Conservation (phyloP, 2,888 invertebrate genomes). For the Apamea monoglypha region DNA sequence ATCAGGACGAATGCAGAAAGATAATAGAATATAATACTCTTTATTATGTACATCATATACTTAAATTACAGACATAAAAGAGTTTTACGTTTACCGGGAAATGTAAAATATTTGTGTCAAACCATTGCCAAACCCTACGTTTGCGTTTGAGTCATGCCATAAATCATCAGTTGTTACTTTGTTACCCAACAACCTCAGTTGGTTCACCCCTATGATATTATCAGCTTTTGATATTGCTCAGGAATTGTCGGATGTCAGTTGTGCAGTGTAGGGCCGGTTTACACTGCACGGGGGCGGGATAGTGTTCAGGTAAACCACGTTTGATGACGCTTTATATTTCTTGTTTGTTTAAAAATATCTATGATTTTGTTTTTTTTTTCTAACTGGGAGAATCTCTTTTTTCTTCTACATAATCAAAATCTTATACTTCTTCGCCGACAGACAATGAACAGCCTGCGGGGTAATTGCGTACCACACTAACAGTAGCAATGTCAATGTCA, state of each 20-base stretch:
- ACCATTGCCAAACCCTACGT: neutral
- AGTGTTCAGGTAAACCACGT: neutral
- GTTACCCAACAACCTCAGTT: constrained; percentile 34
- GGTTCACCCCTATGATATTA: constrained; percentile 57
- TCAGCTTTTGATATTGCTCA: constrained; percentile 62
- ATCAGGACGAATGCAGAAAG: neutral
- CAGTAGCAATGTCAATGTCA: too few relatives aligned
- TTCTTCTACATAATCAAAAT: neutral
- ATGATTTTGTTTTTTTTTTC: neutral
- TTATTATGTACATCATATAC: too few relatives aligned
- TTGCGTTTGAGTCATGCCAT: constrained; percentile 14
- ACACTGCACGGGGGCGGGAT: neutral
- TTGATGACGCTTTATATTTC: neutral
- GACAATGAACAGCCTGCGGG: neutral
- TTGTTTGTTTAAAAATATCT: neutral
- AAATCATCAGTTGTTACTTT: constrained; percentile 45
- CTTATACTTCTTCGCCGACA: neutral
- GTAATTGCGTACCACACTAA: too few relatives aligned
- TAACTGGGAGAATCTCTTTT: neutral
- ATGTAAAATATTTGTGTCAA: constrained; percentile 28
- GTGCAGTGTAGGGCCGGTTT: constrained; percentile 18
- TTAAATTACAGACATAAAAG: neutral
- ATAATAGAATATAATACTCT: too few relatives aligned
- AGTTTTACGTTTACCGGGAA: constrained; percentile 7
- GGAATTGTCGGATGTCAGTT: constrained; percentile 53